phyloP scores from a whole-genome alignment of 2,113 vertebrate genomes.

The Ochotona curzoniae region DNA sequence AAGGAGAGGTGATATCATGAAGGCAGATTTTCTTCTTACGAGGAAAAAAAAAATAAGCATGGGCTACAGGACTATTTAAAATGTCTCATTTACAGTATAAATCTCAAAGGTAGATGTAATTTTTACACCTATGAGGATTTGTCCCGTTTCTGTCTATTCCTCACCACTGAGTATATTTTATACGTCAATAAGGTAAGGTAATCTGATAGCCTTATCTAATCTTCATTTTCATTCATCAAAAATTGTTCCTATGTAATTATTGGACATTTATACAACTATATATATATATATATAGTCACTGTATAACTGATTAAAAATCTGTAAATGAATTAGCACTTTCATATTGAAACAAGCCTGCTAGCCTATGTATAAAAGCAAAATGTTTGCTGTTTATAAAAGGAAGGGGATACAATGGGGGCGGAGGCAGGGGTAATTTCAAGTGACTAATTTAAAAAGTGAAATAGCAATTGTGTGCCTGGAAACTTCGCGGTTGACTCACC shows the following conservation, averaged over 20 bases:
- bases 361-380: constrained; percentile 99
- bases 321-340: constrained; percentile 99
- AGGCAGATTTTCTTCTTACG: constrained; percentile 93
- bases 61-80: constrained; percentile 94
- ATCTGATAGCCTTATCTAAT: constrained; percentile 94
- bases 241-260: constrained; percentile 99
- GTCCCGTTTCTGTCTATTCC: constrained; percentile 85
- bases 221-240: constrained; percentile 94
- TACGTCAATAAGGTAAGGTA: constrained; percentile 97
- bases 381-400: constrained; percentile 97
- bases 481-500: constrained; percentile 92
- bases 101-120: constrained; percentile 91
- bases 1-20: constrained; percentile 90
- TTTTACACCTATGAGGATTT: constrained; percentile 94
- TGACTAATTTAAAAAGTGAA: constrained; percentile 90
- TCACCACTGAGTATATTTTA: constrained; percentile 89
- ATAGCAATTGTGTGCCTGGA: constrained; percentile 91
- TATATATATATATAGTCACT: constrained; percentile 90
- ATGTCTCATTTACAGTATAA: constrained; percentile 94
- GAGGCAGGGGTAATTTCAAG: constrained; percentile 85
- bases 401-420: constrained; percentile 89
- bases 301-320: constrained; percentile 96
- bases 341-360: constrained; percentile 99
- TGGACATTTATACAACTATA: constrained; percentile 91
- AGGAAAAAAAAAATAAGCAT: constrained; percentile 90